These are phyloP conservation scores for Microctonus brassicae DNA, from an alignment of 2,888 invertebrate species.

Conservation along the genomic window DNA sequence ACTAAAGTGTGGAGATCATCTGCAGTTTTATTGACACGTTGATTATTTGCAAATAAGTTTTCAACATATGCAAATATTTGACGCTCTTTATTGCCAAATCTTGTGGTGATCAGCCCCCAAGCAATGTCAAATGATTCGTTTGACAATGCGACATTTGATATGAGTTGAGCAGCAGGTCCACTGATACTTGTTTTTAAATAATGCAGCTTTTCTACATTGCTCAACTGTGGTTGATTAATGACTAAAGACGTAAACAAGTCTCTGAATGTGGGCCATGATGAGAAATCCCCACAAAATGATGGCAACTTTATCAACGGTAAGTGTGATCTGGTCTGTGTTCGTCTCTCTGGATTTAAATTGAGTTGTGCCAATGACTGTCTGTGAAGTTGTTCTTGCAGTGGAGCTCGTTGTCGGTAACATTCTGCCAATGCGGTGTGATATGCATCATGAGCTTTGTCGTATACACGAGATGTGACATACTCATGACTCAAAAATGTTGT, in stretches of 20 bases:
- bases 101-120: constrained; percentile 5
- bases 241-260: neutral
- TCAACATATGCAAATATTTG: constrained; percentile 19
- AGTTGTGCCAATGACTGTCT: too few species aligned
- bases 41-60: neutral
- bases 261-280: neutral
- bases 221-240: neutral
- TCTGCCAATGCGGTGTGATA: too few species aligned
- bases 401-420: too few species aligned
- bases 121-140: constrained; percentile 18
- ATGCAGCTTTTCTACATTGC: constrained; percentile 12
- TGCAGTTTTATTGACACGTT: neutral
- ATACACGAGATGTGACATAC: too few species aligned
- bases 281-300: neutral
- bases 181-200: constrained; percentile 3
- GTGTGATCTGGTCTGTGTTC: neutral
- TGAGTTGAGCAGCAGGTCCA: constrained; percentile 4
- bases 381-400: too few species aligned
- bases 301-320: neutral
- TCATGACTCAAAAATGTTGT: too few species aligned
- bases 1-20: neutral
- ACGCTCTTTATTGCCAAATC: constrained; percentile 22
- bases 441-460: too few species aligned
- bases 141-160: neutral
- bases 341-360: too few species aligned